Conservation (phyloP, 2,888 invertebrate genomes). For the Dascillus cervinus region DNA sequence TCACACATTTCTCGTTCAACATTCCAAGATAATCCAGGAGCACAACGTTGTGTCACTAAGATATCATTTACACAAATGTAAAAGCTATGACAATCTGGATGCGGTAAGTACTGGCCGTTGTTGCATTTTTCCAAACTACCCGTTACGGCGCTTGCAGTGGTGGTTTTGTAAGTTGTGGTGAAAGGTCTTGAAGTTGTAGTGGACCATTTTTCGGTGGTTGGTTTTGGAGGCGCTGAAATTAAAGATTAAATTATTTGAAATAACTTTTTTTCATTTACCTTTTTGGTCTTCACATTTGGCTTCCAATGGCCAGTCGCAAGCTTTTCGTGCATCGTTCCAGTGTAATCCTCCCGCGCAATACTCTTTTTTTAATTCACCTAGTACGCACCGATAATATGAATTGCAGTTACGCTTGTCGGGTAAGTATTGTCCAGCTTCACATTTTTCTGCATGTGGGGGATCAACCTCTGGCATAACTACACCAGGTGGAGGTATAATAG, state of each 20-base stretch:
- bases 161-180: conserved; percentile 7
- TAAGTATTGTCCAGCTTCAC: conserved; percentile 44
- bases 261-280: conserved; percentile 24
- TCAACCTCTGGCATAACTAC: conserved; percentile 43
- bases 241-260: not conserved
- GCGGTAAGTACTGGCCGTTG: conserved; percentile 69
- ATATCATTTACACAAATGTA: conserved; percentile 70
- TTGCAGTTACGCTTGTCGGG: conserved; percentile 64
- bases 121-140: conserved; percentile 51
- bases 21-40: conserved; percentile 70
- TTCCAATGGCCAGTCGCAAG: conserved; percentile 75
- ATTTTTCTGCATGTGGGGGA: conserved; percentile 31
- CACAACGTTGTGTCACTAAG: conserved; percentile 64
- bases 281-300: conserved; percentile 54
- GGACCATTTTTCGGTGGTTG: too few species aligned
- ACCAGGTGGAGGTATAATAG: conserved; percentile 40
- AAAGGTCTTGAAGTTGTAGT: too few species aligned
- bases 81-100: conserved; percentile 65
- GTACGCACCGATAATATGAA: conserved; percentile 68
- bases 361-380: conserved; percentile 62
- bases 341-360: conserved; percentile 74
- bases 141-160: too few species aligned
- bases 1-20: conserved; percentile 61
- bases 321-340: conserved; percentile 59
- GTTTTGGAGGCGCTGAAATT: too few species aligned